Conservation (phyloP, 2,888 invertebrate species). For the Leptinotarsa juncta region DNA sequence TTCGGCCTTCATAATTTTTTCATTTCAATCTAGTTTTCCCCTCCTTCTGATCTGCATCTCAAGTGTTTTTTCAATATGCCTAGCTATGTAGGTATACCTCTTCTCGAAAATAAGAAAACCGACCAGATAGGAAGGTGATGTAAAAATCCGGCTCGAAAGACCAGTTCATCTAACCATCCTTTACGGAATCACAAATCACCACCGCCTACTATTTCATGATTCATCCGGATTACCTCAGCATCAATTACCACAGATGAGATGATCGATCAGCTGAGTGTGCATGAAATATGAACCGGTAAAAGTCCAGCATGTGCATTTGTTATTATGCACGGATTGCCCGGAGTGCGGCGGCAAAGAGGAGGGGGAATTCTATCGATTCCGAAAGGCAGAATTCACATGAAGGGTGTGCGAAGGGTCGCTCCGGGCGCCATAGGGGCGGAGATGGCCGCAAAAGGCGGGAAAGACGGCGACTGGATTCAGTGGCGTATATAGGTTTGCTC, state of each 20-base stretch:
- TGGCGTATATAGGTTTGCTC: conserved; percentile 1
- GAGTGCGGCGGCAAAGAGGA: conserved; percentile 7
- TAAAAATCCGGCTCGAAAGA: background rate
- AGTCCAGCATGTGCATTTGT: conserved; percentile 26
- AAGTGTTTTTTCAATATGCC: too few relatives aligned
- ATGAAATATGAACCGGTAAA: conserved; percentile 1
- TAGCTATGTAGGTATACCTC: too few relatives aligned
- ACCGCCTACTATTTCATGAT: background rate
- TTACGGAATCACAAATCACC: background rate
- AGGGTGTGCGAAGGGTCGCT: conserved; percentile 25
- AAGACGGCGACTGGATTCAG: conserved; percentile 19
- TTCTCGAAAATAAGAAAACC: too few relatives aligned
- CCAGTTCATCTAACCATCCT: background rate
- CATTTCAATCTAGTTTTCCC: too few relatives aligned
- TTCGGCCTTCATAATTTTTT: too few relatives aligned
- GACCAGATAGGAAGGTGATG: too few relatives aligned
- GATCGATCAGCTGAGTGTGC: conserved; percentile 1
- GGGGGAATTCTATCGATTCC: conserved; percentile 28
- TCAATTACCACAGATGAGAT: background rate
- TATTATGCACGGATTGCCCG: conserved; percentile 22
- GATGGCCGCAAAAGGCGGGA: conserved; percentile 21
- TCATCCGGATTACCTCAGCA: background rate
- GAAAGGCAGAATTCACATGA: conserved; percentile 26
- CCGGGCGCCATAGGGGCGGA: conserved; percentile 30
- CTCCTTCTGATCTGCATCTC: too few relatives aligned